Evolutionary conservation across 2,888 invertebrate species (phyloP), one percentile per base, ranked within the genome.

Genomic region (Baronia brevicornis): DNA sequence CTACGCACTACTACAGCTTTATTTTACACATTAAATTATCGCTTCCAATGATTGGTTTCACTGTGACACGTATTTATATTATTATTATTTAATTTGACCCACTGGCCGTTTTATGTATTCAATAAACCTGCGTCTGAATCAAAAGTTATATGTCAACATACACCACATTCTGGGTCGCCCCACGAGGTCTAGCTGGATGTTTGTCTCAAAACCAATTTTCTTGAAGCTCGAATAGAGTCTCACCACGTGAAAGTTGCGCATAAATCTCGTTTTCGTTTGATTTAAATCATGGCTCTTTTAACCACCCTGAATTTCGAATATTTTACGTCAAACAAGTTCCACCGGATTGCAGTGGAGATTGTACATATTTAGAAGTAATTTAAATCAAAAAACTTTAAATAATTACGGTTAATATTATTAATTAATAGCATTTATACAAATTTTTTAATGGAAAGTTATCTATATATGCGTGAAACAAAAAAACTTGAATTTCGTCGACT

Each of bases 61-160:
- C n/a, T n/a, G n/a, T n/a, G n/a, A n/a, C n/a, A n/a, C n/a, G n/a
- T n/a, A n/a, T n/a, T n/a, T n/a, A n/a, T n/a, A n/a, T n/a, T n/a
- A n/a, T n/a, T 61, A 56, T 73, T 73, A 68, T 69, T 73, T 69
- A 72, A 73, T 69, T 62, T 57, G 64, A 55, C 69, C 67, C 50
- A 65, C 60, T 75, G 63, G 64, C 68, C 70, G 55, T 54, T 53
- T 59, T 60, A 42, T 41, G 22, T 39, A 37, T 46, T 25, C 41
- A 34, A 37, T 38, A 40, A 44, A 39, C 43, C 38, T 50, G 53
- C 53, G 55, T 51, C 51, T 54, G 51, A 50, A 48, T 56, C 46
- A 55, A 46, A 54, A 57, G 54, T 54, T 63, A 60, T 54, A 57
- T 48, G 60, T 60, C 58, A 60, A 51, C 49, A 43, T 29, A 43